Evolutionary conservation across 2,797 vertebrate genomes (phyloP).

Genomic region (Eupleurogrammus muticus): DNA sequence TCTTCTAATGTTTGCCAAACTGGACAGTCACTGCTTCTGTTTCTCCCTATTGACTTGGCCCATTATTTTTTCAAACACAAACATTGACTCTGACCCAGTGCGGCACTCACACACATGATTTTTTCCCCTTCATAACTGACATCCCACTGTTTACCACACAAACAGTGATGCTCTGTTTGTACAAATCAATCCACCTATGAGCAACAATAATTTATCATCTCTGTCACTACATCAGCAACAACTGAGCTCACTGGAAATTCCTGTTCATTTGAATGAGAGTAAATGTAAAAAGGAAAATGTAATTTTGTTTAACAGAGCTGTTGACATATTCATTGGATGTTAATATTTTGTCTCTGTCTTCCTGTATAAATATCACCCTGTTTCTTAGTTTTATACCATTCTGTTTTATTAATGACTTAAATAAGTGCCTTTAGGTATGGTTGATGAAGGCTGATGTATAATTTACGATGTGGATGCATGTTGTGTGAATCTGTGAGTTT

Average conservation of each 20-base stretch:
- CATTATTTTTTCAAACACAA: no score
- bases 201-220: not conserved
- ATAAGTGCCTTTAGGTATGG: slow-evolving; percentile 12
- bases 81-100: no score
- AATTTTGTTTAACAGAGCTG: not conserved
- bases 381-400: slow-evolving; percentile 17
- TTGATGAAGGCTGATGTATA: slow-evolving; percentile 28
- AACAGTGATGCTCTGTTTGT: not conserved
- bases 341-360: not conserved
- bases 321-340: not conserved
- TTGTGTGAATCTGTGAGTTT: slow-evolving; percentile 27
- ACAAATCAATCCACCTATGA: not conserved
- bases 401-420: slow-evolving; percentile 33
- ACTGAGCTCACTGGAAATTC: slow-evolving; percentile 4
- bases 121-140: not conserved
- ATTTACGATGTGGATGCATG: slow-evolving; percentile 54
- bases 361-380: not conserved
- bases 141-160: slow-evolving; percentile 14
- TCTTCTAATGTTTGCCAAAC: no score
- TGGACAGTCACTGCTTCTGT: no score
- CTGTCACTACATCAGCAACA: not conserved
- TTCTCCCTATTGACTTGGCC: no score
- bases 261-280: not conserved
- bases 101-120: no score
- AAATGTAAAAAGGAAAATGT: slow-evolving; percentile 2